Evolutionary conservation across 2,888 invertebrate species (phyloP).

Genomic region (Nomada fucata): DNA sequence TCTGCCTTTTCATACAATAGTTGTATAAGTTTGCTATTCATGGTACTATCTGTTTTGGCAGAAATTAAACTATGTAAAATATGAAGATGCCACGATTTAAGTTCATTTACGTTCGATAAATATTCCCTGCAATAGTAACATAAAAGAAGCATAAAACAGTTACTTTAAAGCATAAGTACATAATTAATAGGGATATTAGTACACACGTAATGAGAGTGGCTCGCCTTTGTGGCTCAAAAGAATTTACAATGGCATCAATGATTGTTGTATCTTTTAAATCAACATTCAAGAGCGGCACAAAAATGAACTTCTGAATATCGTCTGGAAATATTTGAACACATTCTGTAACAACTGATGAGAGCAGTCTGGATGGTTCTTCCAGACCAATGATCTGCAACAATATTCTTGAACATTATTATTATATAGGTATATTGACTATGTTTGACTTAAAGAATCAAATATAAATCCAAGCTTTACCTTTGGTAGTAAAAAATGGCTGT

Average conservation of each 20-base stretch:
- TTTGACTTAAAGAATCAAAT: not conserved
- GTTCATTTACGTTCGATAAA: constrained; percentile 67
- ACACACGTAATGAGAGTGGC: constrained; percentile 66
- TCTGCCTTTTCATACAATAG: constrained; percentile 73
- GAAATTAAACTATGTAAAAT: constrained; percentile 68
- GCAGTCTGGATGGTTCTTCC: constrained; percentile 70
- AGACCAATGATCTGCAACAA: constrained; percentile 68
- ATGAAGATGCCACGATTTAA: constrained; percentile 77
- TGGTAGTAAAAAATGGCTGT: constrained; percentile 72
- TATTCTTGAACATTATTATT: constrained; percentile 22
- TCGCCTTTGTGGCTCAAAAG: constrained; percentile 54
- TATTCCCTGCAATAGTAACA: constrained; percentile 72
- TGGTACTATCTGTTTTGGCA: constrained; percentile 59
- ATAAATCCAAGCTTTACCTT: constrained; percentile 67
- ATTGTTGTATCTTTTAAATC: constrained; percentile 72
- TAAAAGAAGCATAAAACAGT: not conserved
- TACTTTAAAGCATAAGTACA: not conserved
- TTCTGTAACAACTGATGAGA: constrained; percentile 68
- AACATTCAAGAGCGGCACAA: constrained; percentile 72
- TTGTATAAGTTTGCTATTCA: constrained; percentile 70
- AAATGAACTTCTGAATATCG: constrained; percentile 74
- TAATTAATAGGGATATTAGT: not conserved
- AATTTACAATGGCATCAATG: constrained; percentile 56
- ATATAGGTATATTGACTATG: not conserved
- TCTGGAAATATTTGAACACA: constrained; percentile 75